A percentile compares a stretch with the other conserved stretches of the same genome.
Conservation (phyloP, 1,140 invertebrate species). For the Alviniconcha marisindica region DNA sequence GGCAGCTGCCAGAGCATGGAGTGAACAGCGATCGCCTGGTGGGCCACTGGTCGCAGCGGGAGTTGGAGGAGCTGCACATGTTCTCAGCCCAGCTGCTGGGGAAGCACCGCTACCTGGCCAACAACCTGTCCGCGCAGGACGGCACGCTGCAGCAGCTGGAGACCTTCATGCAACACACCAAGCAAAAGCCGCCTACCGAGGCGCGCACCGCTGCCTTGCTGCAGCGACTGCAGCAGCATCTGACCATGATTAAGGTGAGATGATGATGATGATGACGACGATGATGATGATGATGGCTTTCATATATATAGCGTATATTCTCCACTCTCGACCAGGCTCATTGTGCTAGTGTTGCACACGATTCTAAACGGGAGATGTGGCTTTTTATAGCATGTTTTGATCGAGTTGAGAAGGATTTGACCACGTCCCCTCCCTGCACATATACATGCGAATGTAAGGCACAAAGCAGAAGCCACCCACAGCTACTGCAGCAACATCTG, state of each 20-base stretch:
- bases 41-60: slow-evolving; percentile 26
- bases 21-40: not conserved
- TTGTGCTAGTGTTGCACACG: no score
- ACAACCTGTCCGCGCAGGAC: slow-evolving; percentile 39
- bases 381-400: no score
- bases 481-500: no score
- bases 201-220: slow-evolving; percentile 25
- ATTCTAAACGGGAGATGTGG: no score
- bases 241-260: not conserved
- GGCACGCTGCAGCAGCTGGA: slow-evolving; percentile 33
- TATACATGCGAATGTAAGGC: no score
- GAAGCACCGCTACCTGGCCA: slow-evolving; percentile 41
- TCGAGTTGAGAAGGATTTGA: no score
- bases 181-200: not conserved
- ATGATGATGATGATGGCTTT: no score
- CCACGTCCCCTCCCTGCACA: no score
- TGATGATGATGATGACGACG: no score
- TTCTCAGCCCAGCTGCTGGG: slow-evolving; percentile 46
- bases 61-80: slow-evolving; percentile 38
- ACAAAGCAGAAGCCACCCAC: no score
- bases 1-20: not conserved
- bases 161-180: slow-evolving; percentile 24
- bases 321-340: no score
- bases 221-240: slow-evolving; percentile 11
- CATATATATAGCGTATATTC: no score